Evolutionary conservation across 2,797 vertebrate genomes (phyloP).

Genomic region (Lemur catta): DNA sequence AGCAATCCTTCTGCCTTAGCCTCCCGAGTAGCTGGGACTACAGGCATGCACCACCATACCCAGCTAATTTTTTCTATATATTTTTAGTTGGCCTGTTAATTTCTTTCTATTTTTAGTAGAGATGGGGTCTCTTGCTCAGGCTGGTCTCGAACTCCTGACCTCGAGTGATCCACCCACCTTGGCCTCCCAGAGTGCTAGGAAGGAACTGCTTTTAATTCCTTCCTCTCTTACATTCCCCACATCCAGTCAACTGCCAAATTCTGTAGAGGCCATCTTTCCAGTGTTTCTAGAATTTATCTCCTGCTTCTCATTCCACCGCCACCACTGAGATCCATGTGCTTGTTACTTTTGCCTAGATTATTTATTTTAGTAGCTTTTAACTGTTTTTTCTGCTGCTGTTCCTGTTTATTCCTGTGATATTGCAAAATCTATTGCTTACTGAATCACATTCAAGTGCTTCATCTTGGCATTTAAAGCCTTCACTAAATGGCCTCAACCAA

Average conservation of each 20-base stretch:
- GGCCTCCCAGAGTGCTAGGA: too few relatives aligned
- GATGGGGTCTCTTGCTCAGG: too few relatives aligned
- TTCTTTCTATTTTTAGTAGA: too few relatives aligned
- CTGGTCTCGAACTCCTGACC: too few relatives aligned
- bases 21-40: too few relatives aligned
- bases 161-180: too few relatives aligned
- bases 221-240: neutral
- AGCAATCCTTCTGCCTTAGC: too few relatives aligned
- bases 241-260: neutral
- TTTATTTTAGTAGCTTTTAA: slow-evolving; percentile 9
- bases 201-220: neutral
- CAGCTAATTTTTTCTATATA: too few relatives aligned
- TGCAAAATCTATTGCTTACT: neutral
- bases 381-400: neutral
- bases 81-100: too few relatives aligned
- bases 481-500: neutral
- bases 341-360: slow-evolving; percentile 10
- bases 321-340: neutral
- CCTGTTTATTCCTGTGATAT: neutral
- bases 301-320: neutral
- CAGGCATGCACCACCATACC: too few relatives aligned
- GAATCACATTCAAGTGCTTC: neutral
- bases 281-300: neutral
- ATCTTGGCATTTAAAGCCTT: neutral
- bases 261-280: neutral